Base-by-base conservation (phyloP, 2,888 invertebrate species). In the Achlya flavicornis region DNA sequence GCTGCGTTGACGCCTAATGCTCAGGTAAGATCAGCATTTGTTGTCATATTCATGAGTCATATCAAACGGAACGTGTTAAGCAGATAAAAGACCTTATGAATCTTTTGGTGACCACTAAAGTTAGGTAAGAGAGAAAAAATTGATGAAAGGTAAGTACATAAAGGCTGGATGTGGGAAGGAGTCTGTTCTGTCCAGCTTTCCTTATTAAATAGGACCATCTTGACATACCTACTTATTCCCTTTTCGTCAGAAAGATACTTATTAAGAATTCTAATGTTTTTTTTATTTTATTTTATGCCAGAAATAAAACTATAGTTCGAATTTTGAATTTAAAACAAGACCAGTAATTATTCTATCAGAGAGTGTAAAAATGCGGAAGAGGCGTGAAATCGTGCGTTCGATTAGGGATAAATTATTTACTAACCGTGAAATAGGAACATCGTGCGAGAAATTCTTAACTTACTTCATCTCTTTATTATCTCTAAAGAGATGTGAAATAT, bases 1-100 rank as follows among this genome's bases (percentile, higher is more conserved):
- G 96, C 96, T 5, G 96, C 96, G n/a, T 92, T 96, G 58, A 94
- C 95, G 64, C 95, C 96, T 57, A 92, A 90, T 66, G 94, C 95
- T 75, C 96, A 96, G 95, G 96, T 96, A 90, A n/a, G n/a, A 46
- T 43, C 14, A n/a, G 46, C 5, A 46, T 41, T 41, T 38, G 10
- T 38, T 38, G 6, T 35, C 7, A n/a, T n/a, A n/a, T n/a, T n/a
- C n/a, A n/a, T n/a, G n/a, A n/a, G n/a, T n/a, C n/a, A n/a, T n/a
- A n/a, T n/a, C n/a, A n/a, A n/a, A n/a, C n/a, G n/a, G n/a, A n/a
- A n/a, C n/a, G 35, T 35, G 26, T 26, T 26, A 26, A 26, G 26
- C 2, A 26, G 2, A 26, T 26, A 26, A 26, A 26, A 26, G 26
- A 1, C 26, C 26, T 26, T 26, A 26, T 26, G 26, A 1, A 33